Conservation (phyloP, 2,797 vertebrate genomes). For the Chrosomus eos region DNA sequence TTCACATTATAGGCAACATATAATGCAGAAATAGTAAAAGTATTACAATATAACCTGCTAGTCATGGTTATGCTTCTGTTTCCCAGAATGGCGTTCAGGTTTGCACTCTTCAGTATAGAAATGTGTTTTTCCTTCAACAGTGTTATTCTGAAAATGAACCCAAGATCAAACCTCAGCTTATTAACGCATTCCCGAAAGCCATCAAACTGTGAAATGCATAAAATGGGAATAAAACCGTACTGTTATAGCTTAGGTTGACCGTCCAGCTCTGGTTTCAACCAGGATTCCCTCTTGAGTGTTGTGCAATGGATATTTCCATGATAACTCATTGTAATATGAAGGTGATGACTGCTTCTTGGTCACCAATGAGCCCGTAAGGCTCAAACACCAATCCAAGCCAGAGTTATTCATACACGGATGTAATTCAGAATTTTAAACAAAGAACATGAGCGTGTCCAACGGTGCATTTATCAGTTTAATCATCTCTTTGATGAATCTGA, state of each 20-base stretch:
- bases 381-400: slow-evolving; percentile 4
- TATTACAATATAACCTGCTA: background rate
- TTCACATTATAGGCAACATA: background rate
- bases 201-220: slow-evolving; percentile 31
- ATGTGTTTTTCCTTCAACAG: background rate
- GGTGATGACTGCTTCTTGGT: slow-evolving; percentile 43
- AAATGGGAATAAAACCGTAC: background rate
- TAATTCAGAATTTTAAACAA: slow-evolving; percentile 8
- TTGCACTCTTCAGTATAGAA: background rate
- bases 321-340: slow-evolving; percentile 47
- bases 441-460: background rate
- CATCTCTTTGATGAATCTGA: background rate
- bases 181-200: background rate
- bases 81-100: background rate
- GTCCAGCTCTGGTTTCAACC: slow-evolving; percentile 12
- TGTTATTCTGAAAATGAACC: background rate
- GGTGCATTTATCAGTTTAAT: background rate
- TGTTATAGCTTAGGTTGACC: background rate
- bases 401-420: slow-evolving; percentile 5
- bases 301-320: slow-evolving; percentile 6
- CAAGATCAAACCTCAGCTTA: background rate
- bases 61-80: background rate
- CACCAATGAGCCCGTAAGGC: slow-evolving; percentile 12
- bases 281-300: slow-evolving; percentile 19
- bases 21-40: background rate